phyloP scores from a whole-genome alignment of 2,888 invertebrate genomes.

The Aphidius colemani region DNA sequence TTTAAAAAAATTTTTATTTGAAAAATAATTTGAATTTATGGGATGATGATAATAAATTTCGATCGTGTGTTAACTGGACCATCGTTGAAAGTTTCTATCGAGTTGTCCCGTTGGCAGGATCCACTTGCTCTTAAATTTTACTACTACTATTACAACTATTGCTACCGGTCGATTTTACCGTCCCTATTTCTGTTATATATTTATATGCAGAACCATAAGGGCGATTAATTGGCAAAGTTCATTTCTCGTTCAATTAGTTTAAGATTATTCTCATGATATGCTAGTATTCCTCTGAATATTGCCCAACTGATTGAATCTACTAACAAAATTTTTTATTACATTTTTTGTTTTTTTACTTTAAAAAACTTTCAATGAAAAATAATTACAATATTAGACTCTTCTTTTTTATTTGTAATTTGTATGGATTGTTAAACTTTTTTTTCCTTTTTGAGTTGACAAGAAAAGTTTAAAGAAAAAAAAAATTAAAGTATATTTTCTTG shows the following conservation, averaged over 20 bases:
- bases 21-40: no score
- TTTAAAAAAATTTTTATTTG: no score
- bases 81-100: no score
- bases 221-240: conserved; percentile 40
- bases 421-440: background rate
- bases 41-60: no score
- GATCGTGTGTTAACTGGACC: no score
- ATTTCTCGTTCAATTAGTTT: conserved; percentile 35
- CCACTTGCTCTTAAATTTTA: conserved; percentile 2
- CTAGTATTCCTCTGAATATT: background rate
- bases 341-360: background rate
- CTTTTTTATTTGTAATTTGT: background rate
- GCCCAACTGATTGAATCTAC: no score
- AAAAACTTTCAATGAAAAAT: background rate
- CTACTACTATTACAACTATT: no score
- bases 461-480: no score
- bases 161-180: no score
- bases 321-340: no score
- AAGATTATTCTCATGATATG: conserved; percentile 29
- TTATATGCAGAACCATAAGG: conserved; percentile 30
- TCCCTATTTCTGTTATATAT: no score
- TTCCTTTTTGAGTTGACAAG: background rate
- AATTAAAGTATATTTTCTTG: conserved; percentile 10
- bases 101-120: background rate
- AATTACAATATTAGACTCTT: background rate